These are phyloP conservation scores for Lycodopsis pacificus DNA, from an alignment of 2,797 vertebrate genomes.

Conservation along the genomic window DNA sequence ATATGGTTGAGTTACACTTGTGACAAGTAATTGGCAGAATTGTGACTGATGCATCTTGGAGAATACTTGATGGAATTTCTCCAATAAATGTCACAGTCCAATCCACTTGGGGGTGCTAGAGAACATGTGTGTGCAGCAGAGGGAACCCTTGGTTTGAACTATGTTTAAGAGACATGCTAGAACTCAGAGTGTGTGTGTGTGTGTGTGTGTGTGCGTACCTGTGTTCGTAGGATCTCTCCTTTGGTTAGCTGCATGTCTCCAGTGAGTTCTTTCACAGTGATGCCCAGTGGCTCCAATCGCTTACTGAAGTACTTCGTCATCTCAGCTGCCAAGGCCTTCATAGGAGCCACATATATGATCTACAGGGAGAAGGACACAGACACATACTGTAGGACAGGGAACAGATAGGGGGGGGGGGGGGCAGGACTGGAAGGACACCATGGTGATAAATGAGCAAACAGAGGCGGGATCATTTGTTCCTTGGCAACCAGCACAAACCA, in stretches of 20 bases:
- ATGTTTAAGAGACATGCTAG: background rate
- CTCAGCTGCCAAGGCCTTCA: constrained; percentile 99
- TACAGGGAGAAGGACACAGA: constrained; percentile 70
- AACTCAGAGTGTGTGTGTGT: constrained; percentile 5
- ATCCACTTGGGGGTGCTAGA: constrained; percentile 57
- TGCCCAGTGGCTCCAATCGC: constrained; percentile 93
- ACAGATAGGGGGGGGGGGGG: constrained; percentile 5
- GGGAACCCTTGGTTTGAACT: background rate
- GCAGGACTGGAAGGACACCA: constrained; percentile 78
- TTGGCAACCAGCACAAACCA: constrained; percentile 88
- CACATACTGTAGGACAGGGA: constrained; percentile 12
- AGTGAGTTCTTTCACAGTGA: constrained; percentile 94
- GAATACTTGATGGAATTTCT: background rate
- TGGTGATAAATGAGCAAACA: constrained; percentile 90
- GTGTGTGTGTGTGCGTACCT: constrained; percentile 52
- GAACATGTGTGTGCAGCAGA: constrained; percentile 4
- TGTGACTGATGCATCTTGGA: background rate
- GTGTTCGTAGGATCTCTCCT: constrained; percentile 90
- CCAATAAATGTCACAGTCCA: background rate
- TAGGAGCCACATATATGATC: constrained; percentile 98
- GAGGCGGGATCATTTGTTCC: constrained; percentile 84
- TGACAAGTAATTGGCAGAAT: background rate
- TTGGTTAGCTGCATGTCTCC: constrained; percentile 99
- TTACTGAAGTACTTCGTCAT: constrained; percentile 99
- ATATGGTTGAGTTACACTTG: background rate